phyloP scores from a whole-genome alignment of 2,113 vertebrate species.

The Garra rufa region DNA sequence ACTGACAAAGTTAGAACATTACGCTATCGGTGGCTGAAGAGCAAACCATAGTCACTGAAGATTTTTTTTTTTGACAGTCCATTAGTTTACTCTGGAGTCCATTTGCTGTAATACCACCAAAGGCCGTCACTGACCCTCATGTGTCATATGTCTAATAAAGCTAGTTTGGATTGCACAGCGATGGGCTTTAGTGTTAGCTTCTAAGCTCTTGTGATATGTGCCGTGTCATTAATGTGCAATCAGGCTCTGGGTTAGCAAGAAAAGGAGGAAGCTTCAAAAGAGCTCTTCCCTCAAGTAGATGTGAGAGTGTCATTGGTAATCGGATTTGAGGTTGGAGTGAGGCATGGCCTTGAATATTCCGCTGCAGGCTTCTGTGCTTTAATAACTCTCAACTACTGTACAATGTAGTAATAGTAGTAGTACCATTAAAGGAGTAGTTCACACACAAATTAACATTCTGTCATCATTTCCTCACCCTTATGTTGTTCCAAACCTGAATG shows the following conservation, averaged over 20 bases:
- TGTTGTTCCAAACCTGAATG: background rate
- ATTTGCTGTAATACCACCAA: slow-evolving; percentile 44
- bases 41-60: background rate
- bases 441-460: background rate
- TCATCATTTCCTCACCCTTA: background rate
- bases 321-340: slow-evolving; percentile 32
- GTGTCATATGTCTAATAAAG: slow-evolving; percentile 17
- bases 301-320: slow-evolving; percentile 31
- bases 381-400: background rate
- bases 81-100: slow-evolving; percentile 36
- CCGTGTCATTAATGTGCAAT: slow-evolving; percentile 30
- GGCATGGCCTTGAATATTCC: background rate
- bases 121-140: slow-evolving; percentile 10
- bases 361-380: slow-evolving; percentile 22
- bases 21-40: slow-evolving; percentile 2
- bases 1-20: slow-evolving; percentile 16
- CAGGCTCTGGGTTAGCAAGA: slow-evolving; percentile 7
- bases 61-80: slow-evolving; percentile 18
- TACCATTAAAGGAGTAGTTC: background rate
- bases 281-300: slow-evolving; percentile 13
- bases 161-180: slow-evolving; percentile 9
- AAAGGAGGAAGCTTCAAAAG: slow-evolving; percentile 16
- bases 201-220: slow-evolving; percentile 21
- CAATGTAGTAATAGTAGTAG: background rate
- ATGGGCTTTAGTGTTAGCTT: slow-evolving; percentile 8